Evolutionary conservation across 2,113 vertebrate species (phyloP).

Genomic region (Thryonomys swinderianus): DNA sequence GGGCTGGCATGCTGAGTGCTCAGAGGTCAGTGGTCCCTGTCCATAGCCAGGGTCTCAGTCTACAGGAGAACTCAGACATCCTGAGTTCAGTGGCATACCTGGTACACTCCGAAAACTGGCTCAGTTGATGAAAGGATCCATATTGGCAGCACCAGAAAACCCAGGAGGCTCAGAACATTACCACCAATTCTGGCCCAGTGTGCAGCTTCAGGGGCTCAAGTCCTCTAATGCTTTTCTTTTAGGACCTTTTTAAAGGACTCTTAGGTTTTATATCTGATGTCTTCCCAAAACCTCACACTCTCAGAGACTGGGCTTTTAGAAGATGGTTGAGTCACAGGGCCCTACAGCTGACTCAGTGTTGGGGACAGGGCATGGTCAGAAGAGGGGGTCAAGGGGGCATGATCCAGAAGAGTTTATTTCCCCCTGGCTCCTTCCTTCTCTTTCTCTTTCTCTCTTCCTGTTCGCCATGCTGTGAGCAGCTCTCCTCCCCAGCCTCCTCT

Average conservation of each 20-base stretch:
- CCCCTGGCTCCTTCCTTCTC: neutral
- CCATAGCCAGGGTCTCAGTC: neutral
- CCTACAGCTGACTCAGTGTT: too few species aligned
- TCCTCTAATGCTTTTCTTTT: too few species aligned
- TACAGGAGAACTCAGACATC: neutral
- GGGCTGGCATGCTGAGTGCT: neutral
- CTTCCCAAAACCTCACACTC: neutral
- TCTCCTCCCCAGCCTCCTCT: neutral
- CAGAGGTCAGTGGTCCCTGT: neutral
- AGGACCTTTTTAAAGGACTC: neutral
- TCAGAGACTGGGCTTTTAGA: neutral
- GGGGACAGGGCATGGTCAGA: neutral
- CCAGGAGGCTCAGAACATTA: rapidly evolving
- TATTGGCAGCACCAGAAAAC: neutral
- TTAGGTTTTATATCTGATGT: neutral
- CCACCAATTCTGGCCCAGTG: neutral
- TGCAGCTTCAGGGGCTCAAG: too few species aligned
- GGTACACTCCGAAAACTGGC: neutral
- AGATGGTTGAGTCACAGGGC: neutral
- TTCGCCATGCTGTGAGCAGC: neutral
- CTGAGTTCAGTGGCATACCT: neutral
- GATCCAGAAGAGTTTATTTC: neutral
- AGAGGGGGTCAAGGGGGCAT: neutral
- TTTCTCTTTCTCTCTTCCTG: neutral
- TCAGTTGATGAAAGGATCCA: neutral